Evolutionary conservation across 2,888 invertebrate species (phyloP).

Genomic region (Galerucella calmariensis): DNA sequence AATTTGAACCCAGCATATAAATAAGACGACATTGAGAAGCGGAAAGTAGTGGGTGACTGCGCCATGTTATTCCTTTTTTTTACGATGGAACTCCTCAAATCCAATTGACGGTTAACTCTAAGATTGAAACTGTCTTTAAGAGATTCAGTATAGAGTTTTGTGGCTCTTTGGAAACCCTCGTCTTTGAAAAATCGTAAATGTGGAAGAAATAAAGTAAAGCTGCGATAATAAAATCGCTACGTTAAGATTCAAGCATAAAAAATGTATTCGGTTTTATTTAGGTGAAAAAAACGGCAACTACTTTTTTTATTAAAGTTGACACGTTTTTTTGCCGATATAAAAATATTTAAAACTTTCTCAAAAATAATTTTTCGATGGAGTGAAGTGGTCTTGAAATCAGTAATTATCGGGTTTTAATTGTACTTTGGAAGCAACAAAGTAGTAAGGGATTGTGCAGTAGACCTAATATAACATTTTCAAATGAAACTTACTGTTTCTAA

Average conservation of each 20-base stretch:
- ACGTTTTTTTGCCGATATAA: too few species aligned
- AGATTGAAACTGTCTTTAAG: conserved; percentile 6
- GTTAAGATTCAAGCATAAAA: not conserved
- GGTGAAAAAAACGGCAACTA: not conserved
- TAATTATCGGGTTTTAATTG: too few species aligned
- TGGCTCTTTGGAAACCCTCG: not conserved
- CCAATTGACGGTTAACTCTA: conserved; percentile 4
- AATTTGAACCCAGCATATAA: conserved; percentile 24
- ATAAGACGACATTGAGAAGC: conserved; percentile 17
- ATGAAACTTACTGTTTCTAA: too few species aligned
- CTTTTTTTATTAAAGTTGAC: not conserved
- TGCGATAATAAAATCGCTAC: not conserved
- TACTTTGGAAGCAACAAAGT: too few species aligned
- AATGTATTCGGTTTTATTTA: not conserved
- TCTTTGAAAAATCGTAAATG: not conserved
- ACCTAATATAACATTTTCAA: too few species aligned
- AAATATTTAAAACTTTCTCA: too few species aligned
- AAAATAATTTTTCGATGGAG: too few species aligned
- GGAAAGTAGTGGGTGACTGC: conserved; percentile 14
- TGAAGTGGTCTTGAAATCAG: too few species aligned
- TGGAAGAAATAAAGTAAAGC: not conserved
- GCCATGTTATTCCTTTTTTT: conserved; percentile 14
- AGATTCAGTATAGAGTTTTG: not conserved
- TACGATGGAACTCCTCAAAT: conserved; percentile 7
- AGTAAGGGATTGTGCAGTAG: too few species aligned